These are phyloP conservation scores for Eremobia ochroleuca DNA, from an alignment of 2,888 invertebrate species.

Conservation along the genomic window DNA sequence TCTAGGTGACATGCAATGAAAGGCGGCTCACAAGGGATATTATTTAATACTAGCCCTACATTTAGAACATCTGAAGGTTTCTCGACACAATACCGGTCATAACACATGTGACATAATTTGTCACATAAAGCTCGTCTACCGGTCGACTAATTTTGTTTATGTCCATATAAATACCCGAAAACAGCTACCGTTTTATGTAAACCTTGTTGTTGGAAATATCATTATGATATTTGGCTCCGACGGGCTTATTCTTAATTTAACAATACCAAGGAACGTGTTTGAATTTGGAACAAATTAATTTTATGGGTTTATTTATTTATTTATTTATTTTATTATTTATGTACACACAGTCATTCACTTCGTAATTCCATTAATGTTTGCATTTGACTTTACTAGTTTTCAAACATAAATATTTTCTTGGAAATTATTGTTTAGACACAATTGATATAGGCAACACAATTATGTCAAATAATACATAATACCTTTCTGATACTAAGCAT, in stretches of 20 bases:
- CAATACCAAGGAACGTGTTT: slow-evolving; percentile 10
- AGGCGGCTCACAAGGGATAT: slow-evolving; percentile 5
- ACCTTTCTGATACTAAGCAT: background rate
- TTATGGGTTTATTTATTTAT: background rate
- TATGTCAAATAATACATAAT: background rate
- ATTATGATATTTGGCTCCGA: slow-evolving; percentile 2
- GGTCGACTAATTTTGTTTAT: slow-evolving; percentile 29
- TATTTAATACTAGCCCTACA: slow-evolving; percentile 19
- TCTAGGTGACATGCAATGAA: background rate
- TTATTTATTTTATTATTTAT: too few species aligned
- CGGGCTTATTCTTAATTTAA: slow-evolving; percentile 8
- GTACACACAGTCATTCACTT: background rate
- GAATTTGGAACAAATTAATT: slow-evolving; percentile 8
- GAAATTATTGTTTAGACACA: background rate
- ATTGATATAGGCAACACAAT: background rate
- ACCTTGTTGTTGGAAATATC: slow-evolving; percentile 18
- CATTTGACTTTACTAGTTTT: background rate
- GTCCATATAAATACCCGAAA: slow-evolving; percentile 19
- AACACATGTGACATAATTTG: slow-evolving; percentile 19
- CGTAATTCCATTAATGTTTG: background rate
- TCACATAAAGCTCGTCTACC: slow-evolving; percentile 14
- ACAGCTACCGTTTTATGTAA: slow-evolving; percentile 1
- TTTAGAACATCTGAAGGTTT: slow-evolving; percentile 23
- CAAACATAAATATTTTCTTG: background rate
- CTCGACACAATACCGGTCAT: slow-evolving; percentile 2